These are phyloP conservation scores for Notothenia rossii DNA, from an alignment of 2,113 vertebrate genomes.

Conservation along the genomic window DNA sequence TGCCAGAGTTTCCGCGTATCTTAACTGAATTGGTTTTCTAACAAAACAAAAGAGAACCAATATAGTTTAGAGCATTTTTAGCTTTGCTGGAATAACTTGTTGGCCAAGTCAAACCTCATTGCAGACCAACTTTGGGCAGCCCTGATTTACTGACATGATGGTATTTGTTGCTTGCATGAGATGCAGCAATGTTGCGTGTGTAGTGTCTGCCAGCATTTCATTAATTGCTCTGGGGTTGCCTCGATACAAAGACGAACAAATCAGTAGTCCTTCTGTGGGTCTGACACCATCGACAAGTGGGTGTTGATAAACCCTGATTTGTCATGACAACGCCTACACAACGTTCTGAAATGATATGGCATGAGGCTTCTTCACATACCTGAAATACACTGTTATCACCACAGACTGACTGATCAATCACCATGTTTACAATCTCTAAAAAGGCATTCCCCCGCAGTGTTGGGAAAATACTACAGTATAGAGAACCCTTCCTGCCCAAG, in stretches of 20 bases:
- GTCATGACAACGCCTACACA: slow-evolving; percentile 45
- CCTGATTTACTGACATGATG: neutral
- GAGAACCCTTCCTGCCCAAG: neutral
- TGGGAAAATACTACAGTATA: slow-evolving; percentile 2
- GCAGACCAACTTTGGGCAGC: too few species aligned
- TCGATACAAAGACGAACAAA: slow-evolving; percentile 51
- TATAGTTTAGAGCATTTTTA: neutral
- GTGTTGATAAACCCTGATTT: slow-evolving; percentile 36
- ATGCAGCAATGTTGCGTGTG: slow-evolving; percentile 32
- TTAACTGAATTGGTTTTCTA: slow-evolving; percentile 37
- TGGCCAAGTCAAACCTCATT: too few species aligned
- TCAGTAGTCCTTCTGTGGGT: slow-evolving; percentile 26
- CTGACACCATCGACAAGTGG: slow-evolving; percentile 36
- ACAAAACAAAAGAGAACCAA: slow-evolving; percentile 8
- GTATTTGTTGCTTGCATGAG: slow-evolving; percentile 34
- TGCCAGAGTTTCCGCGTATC: slow-evolving; percentile 25
- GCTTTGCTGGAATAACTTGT: too few species aligned
- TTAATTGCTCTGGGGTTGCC: slow-evolving; percentile 44
- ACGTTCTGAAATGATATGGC: slow-evolving; percentile 31
- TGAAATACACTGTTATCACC: slow-evolving; percentile 25
- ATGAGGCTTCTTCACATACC: slow-evolving; percentile 35
- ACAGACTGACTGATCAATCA: slow-evolving; percentile 45
- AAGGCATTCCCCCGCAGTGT: slow-evolving; percentile 10
- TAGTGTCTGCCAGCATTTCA: slow-evolving; percentile 60
- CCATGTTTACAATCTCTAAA: slow-evolving; percentile 19